These are phyloP conservation scores for Uloborus diversus DNA, from an alignment of 1,140 invertebrate genomes.

Conservation along the genomic window DNA sequence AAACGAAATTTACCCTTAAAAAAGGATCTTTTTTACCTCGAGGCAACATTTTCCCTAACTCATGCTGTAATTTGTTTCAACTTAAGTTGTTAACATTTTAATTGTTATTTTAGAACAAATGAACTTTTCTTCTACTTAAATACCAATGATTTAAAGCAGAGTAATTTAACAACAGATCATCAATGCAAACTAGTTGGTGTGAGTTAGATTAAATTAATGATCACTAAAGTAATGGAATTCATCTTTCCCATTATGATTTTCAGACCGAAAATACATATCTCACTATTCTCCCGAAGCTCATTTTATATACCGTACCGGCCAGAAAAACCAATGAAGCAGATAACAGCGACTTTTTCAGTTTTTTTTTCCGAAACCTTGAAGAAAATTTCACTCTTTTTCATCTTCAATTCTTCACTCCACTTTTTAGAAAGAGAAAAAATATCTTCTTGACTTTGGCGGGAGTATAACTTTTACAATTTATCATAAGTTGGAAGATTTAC, in stretches of 20 bases:
- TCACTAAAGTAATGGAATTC: neutral
- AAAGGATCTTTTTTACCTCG: too few relatives aligned
- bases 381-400: slow-evolving; percentile 51
- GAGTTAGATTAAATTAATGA: too few relatives aligned
- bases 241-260: neutral
- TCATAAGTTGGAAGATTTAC: slow-evolving; percentile 41
- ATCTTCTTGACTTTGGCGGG: slow-evolving; percentile 44
- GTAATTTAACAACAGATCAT: too few relatives aligned
- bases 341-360: slow-evolving; percentile 38
- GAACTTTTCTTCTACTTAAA: too few relatives aligned
- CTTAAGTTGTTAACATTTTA: too few relatives aligned
- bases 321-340: slow-evolving; percentile 52
- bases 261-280: neutral
- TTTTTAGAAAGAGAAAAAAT: slow-evolving; percentile 29
- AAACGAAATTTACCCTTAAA: too few relatives aligned
- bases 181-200: too few relatives aligned
- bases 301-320: slow-evolving; percentile 25
- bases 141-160: too few relatives aligned
- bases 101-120: too few relatives aligned
- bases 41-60: too few relatives aligned
- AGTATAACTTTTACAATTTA: slow-evolving; percentile 56
- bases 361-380: slow-evolving; percentile 25
- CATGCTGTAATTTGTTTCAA: too few relatives aligned
- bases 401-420: slow-evolving; percentile 49
- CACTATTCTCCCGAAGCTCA: slow-evolving; percentile 15